phyloP scores from a whole-genome alignment of 2,797 vertebrate species.

The Esox lucius region DNA sequence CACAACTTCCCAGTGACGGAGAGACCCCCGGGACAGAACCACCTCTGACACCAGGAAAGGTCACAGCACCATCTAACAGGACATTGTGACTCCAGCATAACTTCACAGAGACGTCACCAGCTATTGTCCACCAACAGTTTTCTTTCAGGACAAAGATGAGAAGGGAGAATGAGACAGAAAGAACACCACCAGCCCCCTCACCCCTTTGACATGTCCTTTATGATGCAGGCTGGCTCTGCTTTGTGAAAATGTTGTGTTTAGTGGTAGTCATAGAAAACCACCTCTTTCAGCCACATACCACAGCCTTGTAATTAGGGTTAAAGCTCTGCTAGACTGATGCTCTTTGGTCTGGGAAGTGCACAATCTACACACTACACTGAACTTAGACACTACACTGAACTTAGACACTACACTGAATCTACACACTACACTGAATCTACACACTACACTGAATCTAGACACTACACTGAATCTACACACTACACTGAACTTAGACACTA shows the following conservation, averaged over 20 bases:
- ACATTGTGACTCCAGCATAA: constrained; percentile 67
- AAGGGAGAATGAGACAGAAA: not conserved
- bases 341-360: too few species aligned
- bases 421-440: too few species aligned
- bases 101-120: constrained; percentile 61
- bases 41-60: constrained; percentile 56
- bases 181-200: constrained; percentile 46
- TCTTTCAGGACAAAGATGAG: not conserved
- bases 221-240: constrained; percentile 59
- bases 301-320: constrained; percentile 61
- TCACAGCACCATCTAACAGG: constrained; percentile 53
- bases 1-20: constrained; percentile 51
- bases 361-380: too few species aligned
- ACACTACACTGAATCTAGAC: too few species aligned
- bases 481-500: too few species aligned
- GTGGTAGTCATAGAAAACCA: constrained; percentile 47
- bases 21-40: constrained; percentile 50
- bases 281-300: constrained; percentile 55
- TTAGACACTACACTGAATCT: too few species aligned
- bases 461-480: too few species aligned
- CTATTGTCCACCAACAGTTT: constrained; percentile 58
- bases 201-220: constrained; percentile 43
- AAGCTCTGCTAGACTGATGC: not conserved
- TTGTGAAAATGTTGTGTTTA: constrained; percentile 40
- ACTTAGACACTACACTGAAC: too few species aligned